These are phyloP conservation scores for Pipistrellus nathusii DNA, from an alignment of 2,797 vertebrate species.

Conservation along the genomic window DNA sequence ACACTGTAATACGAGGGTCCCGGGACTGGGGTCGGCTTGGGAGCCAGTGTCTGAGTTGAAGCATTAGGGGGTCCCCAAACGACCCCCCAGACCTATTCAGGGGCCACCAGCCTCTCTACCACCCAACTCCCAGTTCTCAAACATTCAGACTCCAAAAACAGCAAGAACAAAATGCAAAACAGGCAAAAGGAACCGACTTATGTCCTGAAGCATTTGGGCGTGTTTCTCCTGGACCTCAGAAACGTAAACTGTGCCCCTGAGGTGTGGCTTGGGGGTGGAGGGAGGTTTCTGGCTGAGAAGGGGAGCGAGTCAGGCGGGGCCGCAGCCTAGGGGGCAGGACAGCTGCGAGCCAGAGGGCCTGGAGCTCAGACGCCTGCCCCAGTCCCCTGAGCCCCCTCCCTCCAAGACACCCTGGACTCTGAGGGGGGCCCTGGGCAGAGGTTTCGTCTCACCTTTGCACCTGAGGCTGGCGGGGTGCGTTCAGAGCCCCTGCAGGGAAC, in stretches of 20 bases:
- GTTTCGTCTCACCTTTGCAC: not conserved
- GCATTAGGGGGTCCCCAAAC: not conserved
- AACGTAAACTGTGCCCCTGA: not conserved
- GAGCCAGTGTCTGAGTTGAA: not conserved
- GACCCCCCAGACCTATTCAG: not conserved
- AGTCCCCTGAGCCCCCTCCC: not conserved
- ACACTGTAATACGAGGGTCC: accelerated
- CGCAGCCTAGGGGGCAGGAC: not conserved
- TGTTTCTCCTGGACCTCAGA: not conserved
- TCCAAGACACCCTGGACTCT: not conserved
- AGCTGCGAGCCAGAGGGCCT: not conserved
- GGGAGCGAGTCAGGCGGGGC: not conserved
- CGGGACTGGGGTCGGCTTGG: not conserved
- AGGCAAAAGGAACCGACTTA: not conserved
- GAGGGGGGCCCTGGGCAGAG: not conserved
- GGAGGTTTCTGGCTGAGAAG: not conserved
- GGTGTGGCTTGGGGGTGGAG: not conserved
- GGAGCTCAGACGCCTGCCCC: accelerated
- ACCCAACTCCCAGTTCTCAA: not conserved
- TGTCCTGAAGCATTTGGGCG: not conserved
- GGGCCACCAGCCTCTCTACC: not conserved
- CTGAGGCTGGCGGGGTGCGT: not conserved
- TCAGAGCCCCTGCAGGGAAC: not conserved
- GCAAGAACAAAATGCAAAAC: not conserved
- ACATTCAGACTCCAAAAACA: not conserved